Base-by-base conservation (phyloP, 1,140 invertebrate genomes). In the Lepidostoma basale region DNA sequence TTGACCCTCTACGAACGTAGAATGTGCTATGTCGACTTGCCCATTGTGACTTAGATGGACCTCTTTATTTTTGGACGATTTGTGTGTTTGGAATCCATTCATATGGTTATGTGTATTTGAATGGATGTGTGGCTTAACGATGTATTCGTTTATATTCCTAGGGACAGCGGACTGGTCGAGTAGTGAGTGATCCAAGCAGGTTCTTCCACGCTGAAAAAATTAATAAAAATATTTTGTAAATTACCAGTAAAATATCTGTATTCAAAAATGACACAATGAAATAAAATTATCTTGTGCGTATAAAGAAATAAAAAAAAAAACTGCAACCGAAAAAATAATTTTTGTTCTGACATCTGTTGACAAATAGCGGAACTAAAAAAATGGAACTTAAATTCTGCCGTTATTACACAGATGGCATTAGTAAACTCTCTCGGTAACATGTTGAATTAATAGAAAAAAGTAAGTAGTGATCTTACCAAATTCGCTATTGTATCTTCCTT, bases 161-260 rank as follows among this genome's bases (percentile, higher is more conserved):
- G 71, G 67, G 56, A 69, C 71, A 58, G 71, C 67, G 44, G 71
- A 69, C 67, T 73, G 71, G 33, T 69, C 71, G 28, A 73, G 60
- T 20, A 73, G 64, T 14, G 71, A 69, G 56, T 73, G 71, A 58
- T 73, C 71, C 67, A 73, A 63, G 39, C 71, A 73, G 10, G 71
- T 73, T 67, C 67, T 62, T 59, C 71, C 71, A 26, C 67, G 42
- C 71, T 73, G 60, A 49, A 73, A 68, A 20, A 39, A 54, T 16
- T 62, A 47, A 63, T 30, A 49, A 56, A 5, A 56, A 30, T 42
- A 44, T 23, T 6, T 26, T 16, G 42, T 54, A 54, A 6, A 23
- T 12, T 44, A 14, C 8, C 10, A 18, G 3, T 1, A 26, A 14
- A 52, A 30, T 52, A 52, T 28, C 6, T 12, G n/a, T n/a, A n/a